phyloP scores from a whole-genome alignment of 2,113 vertebrate genomes.

The Pachyramphus minor region DNA sequence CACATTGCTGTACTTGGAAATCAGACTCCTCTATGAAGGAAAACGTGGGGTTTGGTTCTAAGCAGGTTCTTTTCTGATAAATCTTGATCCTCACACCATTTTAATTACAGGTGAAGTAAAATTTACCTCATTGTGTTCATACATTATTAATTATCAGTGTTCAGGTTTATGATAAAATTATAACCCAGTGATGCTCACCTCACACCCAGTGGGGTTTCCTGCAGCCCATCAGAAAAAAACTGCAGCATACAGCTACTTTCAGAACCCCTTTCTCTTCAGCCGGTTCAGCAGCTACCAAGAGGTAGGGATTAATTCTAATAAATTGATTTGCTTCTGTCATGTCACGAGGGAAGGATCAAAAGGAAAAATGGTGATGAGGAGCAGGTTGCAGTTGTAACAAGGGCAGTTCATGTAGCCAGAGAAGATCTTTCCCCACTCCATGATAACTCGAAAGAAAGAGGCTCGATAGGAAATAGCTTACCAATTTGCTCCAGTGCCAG shows the following conservation, averaged over 20 bases:
- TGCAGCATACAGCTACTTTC: rapidly evolving
- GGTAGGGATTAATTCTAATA: neutral
- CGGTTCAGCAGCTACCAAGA: neutral
- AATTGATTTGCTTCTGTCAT: neutral
- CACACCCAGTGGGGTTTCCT: neutral
- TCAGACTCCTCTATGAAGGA: neutral
- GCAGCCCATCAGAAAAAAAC: neutral
- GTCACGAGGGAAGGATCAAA: neutral
- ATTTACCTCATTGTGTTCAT: neutral
- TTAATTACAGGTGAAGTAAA: neutral
- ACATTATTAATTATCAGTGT: neutral
- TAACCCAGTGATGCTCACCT: neutral
- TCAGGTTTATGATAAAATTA: neutral
- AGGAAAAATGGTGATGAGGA: neutral
- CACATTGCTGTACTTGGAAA: neutral
- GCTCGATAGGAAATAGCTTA: neutral
- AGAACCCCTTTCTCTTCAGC: neutral
- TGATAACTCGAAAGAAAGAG: neutral
- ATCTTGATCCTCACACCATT: neutral
- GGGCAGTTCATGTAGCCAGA: neutral
- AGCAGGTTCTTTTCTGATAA: neutral
- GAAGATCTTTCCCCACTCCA: neutral
- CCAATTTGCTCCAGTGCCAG: neutral
- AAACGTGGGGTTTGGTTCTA: neutral
- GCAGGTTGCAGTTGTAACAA: neutral